Base-by-base conservation (phyloP, 1,140 invertebrate genomes). In the Heliconius eleuchia region DNA sequence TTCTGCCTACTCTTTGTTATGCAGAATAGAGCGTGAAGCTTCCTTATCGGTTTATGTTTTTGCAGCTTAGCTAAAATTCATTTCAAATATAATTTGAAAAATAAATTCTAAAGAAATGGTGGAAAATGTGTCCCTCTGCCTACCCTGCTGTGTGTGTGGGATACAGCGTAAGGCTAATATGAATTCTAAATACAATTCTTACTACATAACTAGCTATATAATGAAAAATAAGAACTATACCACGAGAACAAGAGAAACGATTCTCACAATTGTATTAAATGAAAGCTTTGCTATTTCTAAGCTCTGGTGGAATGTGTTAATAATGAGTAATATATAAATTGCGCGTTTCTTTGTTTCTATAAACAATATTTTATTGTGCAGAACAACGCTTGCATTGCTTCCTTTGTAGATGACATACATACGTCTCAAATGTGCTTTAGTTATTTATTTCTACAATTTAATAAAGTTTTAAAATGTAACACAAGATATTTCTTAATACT, bases 301-400 rank as follows among this genome's bases (percentile, higher is more conserved):
- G 60, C 74, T n/a, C 55, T 39, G 42, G 5, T 76, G 74, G 71
- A 76, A 76, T 76, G 74, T 66, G 55, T 76, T 76, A 76, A 66
- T 60, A 5, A 70, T 30, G 23, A 23, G 23, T 60, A 50, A 18
- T 37, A 76, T 76, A 76, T 71, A 76, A 76, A 71, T 71, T 71
- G 74, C 60, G 71, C 37, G 70, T 39, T 76, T 70, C 74, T 70
- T 76, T 76, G 74, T 76, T 76, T 76, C 74, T 46, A 76, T 76
- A 76, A 60, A 55, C 74, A 66, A 76, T 76, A 76, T 71, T 50
- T 76, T 70, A 76, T 70, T 46, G 42, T 42, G 3, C n/a, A 71
- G 57, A 4, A 16, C 37, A 66, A 7, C 55, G 74, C 60, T 46
- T 50, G n/a, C 57, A 60, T n/a, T 70, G 37, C 42, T 76, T 66